These are phyloP conservation scores for Dryoscopus gambensis DNA, from an alignment of 2,113 vertebrate genomes.

Conservation along the genomic window DNA sequence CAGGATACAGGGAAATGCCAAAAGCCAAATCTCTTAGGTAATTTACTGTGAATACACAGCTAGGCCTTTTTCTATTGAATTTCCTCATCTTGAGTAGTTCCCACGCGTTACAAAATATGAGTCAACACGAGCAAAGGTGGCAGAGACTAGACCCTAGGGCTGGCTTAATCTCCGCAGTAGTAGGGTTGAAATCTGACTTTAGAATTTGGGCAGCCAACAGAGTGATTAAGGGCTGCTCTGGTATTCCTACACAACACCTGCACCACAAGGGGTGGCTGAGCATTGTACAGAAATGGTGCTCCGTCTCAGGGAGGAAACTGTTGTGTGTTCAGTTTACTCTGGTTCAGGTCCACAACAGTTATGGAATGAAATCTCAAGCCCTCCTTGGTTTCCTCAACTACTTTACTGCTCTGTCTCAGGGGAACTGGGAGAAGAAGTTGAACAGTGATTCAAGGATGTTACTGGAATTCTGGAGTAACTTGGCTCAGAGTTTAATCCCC, in stretches of 20 bases:
- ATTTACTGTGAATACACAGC: not conserved
- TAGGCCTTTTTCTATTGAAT: not conserved
- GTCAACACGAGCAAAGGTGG: not conserved
- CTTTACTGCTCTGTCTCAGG: not conserved
- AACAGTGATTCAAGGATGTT: not conserved
- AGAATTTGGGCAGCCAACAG: not conserved
- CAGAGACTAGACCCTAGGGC: not conserved
- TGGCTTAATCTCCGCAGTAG: not conserved
- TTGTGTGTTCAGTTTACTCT: not conserved
- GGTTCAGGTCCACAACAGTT: not conserved
- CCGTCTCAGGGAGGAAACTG: accelerated
- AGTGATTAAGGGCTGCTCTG: not conserved
- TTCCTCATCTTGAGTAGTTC: not conserved
- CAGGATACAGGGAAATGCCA: not conserved
- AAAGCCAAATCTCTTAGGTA: not conserved
- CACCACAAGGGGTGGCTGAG: not conserved
- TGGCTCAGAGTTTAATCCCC: not conserved
- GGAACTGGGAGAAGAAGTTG: not conserved
- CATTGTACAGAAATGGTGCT: not conserved
- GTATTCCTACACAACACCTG: not conserved
- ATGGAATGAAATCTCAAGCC: not conserved
- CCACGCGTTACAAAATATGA: not conserved
- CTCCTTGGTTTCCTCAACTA: not conserved
- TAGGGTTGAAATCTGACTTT: not conserved
- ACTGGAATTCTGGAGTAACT: not conserved